These are phyloP conservation scores for Helicoverpa armigera DNA, from an alignment of 1,140 invertebrate genomes.

Conservation along the genomic window DNA sequence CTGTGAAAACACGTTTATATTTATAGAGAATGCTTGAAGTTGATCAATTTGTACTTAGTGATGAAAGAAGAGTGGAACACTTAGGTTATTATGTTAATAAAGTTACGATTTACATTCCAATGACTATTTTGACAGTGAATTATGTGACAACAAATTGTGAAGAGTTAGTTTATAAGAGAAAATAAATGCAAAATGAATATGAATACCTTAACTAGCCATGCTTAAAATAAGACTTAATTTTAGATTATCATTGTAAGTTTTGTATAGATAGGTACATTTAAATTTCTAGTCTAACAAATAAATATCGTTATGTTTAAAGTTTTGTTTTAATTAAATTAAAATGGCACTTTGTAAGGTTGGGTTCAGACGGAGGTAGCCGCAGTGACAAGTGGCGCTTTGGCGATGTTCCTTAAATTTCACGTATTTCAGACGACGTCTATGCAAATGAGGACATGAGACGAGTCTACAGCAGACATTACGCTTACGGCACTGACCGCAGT, in stretches of 20 bases:
- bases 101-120: background rate
- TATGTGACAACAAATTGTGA: background rate
- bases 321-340: slow-evolving; percentile 22
- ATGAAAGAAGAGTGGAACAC: background rate
- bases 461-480: slow-evolving; percentile 33
- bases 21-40: slow-evolving; percentile 2
- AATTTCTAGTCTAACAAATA: slow-evolving; percentile 66
- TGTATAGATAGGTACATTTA: slow-evolving; percentile 33
- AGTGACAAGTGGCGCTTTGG: slow-evolving; percentile 25
- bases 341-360: background rate
- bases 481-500: slow-evolving; percentile 32
- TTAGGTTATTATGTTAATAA: background rate
- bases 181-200: no score
- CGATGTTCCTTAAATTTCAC: slow-evolving; percentile 3
- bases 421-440: slow-evolving; percentile 29
- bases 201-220: background rate
- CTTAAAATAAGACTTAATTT: slow-evolving; percentile 21
- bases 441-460: slow-evolving; percentile 28
- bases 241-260: background rate
- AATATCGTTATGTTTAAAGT: slow-evolving; percentile 36
- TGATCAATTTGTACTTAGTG: slow-evolving; percentile 3
- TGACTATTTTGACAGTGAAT: background rate
- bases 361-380: slow-evolving; percentile 19
- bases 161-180: no score
- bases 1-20: slow-evolving; percentile 41